These are phyloP conservation scores for Clinocottus analis DNA, from an alignment of 2,113 vertebrate genomes.

Conservation along the genomic window DNA sequence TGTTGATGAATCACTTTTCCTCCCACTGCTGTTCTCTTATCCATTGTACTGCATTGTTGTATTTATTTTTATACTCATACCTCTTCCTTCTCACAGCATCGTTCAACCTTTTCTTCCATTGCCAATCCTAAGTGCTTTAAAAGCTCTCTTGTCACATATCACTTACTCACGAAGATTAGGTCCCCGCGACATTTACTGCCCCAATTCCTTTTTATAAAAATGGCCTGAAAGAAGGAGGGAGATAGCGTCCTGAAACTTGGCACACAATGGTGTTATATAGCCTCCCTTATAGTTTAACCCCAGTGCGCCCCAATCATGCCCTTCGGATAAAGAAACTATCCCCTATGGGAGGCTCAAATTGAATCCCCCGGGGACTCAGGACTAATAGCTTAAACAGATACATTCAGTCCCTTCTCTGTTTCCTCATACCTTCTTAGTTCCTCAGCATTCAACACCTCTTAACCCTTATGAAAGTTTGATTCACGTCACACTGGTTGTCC, in stretches of 20 bases:
- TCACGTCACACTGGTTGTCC: conserved; percentile 23
- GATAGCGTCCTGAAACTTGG: conserved; percentile 65
- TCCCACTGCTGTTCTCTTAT: conserved; percentile 71
- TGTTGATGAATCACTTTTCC: conserved; percentile 78
- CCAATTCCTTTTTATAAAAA: conserved; percentile 66
- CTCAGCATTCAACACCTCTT: conserved; percentile 52
- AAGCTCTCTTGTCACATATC: conserved; percentile 74
- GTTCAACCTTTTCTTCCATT: conserved; percentile 62
- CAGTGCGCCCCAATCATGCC: conserved; percentile 69
- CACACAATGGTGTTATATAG: conserved; percentile 70
- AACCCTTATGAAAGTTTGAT: conserved; percentile 71
- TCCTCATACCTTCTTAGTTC: conserved; percentile 56
- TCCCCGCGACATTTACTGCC: conserved; percentile 62
- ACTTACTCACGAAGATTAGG: conserved; percentile 71
- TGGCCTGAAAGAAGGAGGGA: conserved; percentile 48
- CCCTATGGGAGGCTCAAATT: conserved; percentile 76
- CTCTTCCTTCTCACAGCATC: conserved; percentile 69
- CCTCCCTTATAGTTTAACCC: conserved; percentile 74
- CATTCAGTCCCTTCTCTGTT: conserved; percentile 61
- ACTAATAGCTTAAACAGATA: conserved; percentile 74
- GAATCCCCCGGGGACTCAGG: conserved; percentile 56
- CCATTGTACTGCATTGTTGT: conserved; percentile 65
- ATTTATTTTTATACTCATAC: conserved; percentile 77
- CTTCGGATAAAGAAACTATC: conserved; percentile 67
- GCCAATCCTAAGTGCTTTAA: conserved; percentile 71